Evolutionary conservation across 53 echinoderm and acorn worm genomes (phyloP), one percentile per base, ranked within the genome.

Genomic region (Paelopatides confundens): DNA sequence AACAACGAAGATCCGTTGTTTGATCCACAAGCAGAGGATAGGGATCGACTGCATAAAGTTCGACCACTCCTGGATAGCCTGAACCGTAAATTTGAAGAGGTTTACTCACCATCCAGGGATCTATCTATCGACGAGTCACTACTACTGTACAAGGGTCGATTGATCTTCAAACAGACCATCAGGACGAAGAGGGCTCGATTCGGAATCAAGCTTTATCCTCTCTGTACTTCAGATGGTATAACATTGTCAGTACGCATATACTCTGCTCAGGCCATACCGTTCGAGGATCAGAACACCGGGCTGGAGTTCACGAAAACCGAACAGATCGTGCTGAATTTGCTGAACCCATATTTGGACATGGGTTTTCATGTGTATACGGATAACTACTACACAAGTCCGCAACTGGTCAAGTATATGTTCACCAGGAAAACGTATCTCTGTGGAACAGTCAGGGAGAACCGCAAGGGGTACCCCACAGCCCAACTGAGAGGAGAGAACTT

Each of bases 61-160:
- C 85, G 93, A 14, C 86, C 93, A 21, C 17, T 92, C 26, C 17
- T 92, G 5, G 76, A 86, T 26, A 2, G 31, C 2, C 39, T 92
- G 35, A 92, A 79, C 21, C 81, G 67, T 11, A 63, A 81, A 5
- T 89, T 76, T 71, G 35, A 86, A 37, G 50, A 31, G 11, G 93
- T 90, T 14, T 90, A 82, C 39, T 23, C 54, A 33, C 87, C 90
- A 10, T 7, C 51, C 1, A 40, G 62, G 29, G 35, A 86, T 7
- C 31, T 93, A 15, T 38, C 89, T 18, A 82, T 90, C n/a, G 90
- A 89, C 81, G 87, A 93, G 63, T 90, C 93, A 2, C 38, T 90
- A 21, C 27, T 86, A 34, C 63, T 90, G n/a, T 90, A 69, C 48
- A 82, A 81, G 40, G 90, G 93, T n/a, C 69, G 86, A 5, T 64